Base-by-base conservation (phyloP, 2,113 vertebrate genomes). In the Silurus asotus region DNA sequence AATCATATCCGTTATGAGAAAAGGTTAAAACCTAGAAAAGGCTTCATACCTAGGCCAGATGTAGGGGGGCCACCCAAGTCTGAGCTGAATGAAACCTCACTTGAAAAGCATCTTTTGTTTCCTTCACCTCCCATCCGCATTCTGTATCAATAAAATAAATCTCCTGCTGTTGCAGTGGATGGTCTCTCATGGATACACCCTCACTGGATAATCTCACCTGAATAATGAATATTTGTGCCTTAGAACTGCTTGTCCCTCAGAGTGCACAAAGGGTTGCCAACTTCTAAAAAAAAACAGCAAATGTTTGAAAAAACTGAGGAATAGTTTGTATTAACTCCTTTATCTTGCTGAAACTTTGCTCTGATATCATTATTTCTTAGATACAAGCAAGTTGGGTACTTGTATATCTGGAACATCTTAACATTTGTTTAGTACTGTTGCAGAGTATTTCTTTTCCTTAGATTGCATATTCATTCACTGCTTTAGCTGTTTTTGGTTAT, bases 121-220 rank as follows among this genome's bases (percentile, higher is more conserved):
- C 74, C n/a, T 49, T 59, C 77, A 80, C 64, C 48, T 25, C 59
- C 58, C 28, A 45, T 70, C 67, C 75, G 53, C 51, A 28, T 79
- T 87, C 81, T 45, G 86, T 20, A 83, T 25, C 51, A 11, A 79
- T 70, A 23, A 83, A 87, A 83, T 48, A 83, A 83, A 78, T 19
- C 69, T 70, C 37, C 13, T 45, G 17, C 14, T 70, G 65, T n/a
- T 69, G 37, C 28, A 45, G 28, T 45, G 45, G 45, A 48, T 74
- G 19, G 9, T 74, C 48, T 9, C 10, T n/a, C 49, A 53, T 76
- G 51, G 51, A 76, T 76, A 55, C 9, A 49, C 10, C 51, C 25
- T 53, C 49, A 55, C 10, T 55, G 49, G 49, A 53, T 53, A n/a
- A 14, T 53, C 49, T 53, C 74, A 75, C 19, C 49, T 55, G 49